phyloP scores from a whole-genome alignment of 2,888 invertebrate species.

The Heteropelma amictum region DNA sequence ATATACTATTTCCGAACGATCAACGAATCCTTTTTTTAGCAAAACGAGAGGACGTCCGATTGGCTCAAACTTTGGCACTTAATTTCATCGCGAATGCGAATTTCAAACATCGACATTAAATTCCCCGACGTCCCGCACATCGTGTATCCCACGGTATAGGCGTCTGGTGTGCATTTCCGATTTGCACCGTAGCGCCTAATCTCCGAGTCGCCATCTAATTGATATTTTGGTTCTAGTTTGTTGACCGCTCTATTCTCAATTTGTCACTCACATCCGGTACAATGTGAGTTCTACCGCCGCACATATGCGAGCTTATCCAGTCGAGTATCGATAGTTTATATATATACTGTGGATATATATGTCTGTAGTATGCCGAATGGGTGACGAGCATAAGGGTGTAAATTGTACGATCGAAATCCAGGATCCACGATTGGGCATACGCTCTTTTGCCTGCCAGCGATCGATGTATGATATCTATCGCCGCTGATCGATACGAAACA shows the following conservation, averaged over 20 bases:
- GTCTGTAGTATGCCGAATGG: neutral
- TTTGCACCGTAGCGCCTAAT: constrained; percentile 39
- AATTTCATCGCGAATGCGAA: no score
- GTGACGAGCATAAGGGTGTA: neutral
- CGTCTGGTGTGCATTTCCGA: neutral
- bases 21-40: no score
- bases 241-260: constrained; percentile 16
- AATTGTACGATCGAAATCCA: neutral
- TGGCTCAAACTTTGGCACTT: no score
- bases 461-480: no score
- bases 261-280: constrained; percentile 24
- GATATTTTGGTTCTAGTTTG: constrained; percentile 36
- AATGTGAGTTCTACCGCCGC: neutral
- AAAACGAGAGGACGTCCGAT: no score
- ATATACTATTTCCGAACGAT: no score
- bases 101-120: no score
- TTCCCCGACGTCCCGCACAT: no score
- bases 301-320: constrained; percentile 23
- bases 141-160: no score
- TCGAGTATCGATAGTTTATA: no score
- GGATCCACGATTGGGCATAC: neutral
- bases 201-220: constrained; percentile 43
- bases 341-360: no score
- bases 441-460: neutral
- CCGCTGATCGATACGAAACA: no score